These are phyloP conservation scores for Clupea harengus DNA, from an alignment of 2,113 vertebrate species.

Conservation along the genomic window DNA sequence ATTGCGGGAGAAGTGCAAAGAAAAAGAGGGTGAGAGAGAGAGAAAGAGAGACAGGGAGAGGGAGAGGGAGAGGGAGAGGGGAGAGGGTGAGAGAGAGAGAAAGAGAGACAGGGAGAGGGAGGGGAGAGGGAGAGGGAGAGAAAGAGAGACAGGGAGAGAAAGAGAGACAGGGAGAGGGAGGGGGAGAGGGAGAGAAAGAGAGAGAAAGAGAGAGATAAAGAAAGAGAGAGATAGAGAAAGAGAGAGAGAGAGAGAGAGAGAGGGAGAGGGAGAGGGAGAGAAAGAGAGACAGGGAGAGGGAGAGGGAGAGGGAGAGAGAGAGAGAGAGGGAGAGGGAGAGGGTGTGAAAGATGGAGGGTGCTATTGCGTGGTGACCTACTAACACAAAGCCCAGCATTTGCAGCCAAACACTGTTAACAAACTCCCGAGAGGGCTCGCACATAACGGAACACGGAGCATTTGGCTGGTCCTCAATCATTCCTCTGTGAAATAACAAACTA, in stretches of 20 bases:
- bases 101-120: background rate
- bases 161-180: background rate
- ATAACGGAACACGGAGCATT: background rate
- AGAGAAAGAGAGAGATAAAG: background rate
- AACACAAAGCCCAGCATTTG: background rate
- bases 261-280: background rate
- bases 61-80: background rate
- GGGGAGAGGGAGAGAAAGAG: background rate
- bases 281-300: background rate
- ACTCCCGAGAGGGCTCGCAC: background rate
- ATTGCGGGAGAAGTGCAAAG: background rate
- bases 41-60: background rate
- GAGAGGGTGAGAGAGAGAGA: background rate
- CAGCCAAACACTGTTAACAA: background rate
- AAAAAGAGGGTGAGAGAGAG: background rate
- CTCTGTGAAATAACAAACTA: background rate
- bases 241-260: background rate
- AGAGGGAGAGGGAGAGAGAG: background rate
- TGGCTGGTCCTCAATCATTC: background rate
- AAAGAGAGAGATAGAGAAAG: background rate
- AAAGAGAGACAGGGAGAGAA: background rate
- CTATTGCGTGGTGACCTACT: constrained; percentile 2
- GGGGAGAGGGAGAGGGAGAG: no score
- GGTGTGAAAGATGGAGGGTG: background rate
- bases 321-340: background rate